Conservation (phyloP, 2,888 invertebrate genomes). For the Chirona hameri region DNA sequence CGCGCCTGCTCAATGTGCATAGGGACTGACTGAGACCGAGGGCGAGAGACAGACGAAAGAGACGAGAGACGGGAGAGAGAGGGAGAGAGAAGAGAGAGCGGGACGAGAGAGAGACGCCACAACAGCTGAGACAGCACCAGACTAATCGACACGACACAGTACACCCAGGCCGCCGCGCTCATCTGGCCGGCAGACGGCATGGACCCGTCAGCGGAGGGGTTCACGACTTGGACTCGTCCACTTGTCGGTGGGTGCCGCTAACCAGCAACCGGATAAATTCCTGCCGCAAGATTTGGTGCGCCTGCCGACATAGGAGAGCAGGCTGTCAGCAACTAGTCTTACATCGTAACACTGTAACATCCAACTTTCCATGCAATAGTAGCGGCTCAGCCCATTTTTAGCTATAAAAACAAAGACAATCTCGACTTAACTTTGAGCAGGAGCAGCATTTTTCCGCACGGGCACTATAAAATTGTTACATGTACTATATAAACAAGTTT, state of each 20-base stretch:
- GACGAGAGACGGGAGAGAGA: constrained; percentile 36
- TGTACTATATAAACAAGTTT: not conserved
- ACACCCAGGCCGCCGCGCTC: constrained; percentile 39
- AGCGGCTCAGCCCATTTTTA: too few relatives aligned
- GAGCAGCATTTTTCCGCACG: too few relatives aligned
- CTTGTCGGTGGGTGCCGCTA: constrained; percentile 3
- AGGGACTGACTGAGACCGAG: constrained; percentile 35
- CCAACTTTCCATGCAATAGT: too few relatives aligned
- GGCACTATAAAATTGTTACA: not conserved
- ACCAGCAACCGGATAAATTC: constrained; percentile 2
- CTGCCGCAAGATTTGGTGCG: constrained; percentile 25
- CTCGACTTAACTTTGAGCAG: too few relatives aligned
- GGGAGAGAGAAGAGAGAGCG: constrained; percentile 5
- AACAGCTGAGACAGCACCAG: constrained; percentile 39
- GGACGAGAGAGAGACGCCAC: not conserved
- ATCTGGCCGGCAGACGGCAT: constrained; percentile 35
- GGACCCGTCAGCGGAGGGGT: constrained; percentile 29
- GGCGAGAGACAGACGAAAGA: constrained; percentile 41
- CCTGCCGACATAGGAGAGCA: not conserved
- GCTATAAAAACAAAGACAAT: too few relatives aligned
- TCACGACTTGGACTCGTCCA: constrained; percentile 28
- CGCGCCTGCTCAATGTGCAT: constrained; percentile 23
- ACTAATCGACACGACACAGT: constrained; percentile 40
- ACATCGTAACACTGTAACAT: too few relatives aligned
- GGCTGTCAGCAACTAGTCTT: too few relatives aligned